Conservation (phyloP, 2,888 invertebrate genomes). For the Dolomedes plantarius region DNA sequence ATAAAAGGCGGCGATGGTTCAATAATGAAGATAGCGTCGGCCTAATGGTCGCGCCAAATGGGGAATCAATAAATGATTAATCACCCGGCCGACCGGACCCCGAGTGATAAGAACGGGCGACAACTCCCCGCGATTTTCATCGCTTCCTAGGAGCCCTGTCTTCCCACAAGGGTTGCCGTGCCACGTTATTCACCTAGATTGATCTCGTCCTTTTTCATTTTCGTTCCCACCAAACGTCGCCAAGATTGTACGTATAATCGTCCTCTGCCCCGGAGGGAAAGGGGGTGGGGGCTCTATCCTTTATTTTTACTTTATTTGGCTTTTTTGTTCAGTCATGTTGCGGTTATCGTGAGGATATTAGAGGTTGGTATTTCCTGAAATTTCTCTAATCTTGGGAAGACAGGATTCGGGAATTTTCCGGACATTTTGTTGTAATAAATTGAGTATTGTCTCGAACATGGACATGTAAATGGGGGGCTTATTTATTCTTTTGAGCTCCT, state of each 20-base stretch:
- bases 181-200: neutral
- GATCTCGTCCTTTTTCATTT: neutral
- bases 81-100: slow-evolving; percentile 49
- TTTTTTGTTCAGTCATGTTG: neutral
- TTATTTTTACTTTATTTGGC: slow-evolving; percentile 5
- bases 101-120: slow-evolving; percentile 45
- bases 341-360: slow-evolving; percentile 1
- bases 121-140: neutral
- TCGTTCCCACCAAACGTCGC: neutral
- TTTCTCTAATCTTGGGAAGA: neutral
- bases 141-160: neutral
- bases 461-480: too few species aligned
- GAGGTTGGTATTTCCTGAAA: neutral
- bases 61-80: slow-evolving; percentile 66
- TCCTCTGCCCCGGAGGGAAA: neutral
- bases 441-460: neutral
- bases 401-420: neutral
- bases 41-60: slow-evolving; percentile 59
- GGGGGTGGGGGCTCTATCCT: neutral
- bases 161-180: slow-evolving; percentile 12
- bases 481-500: too few species aligned
- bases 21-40: slow-evolving; percentile 65
- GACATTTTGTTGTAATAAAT: neutral
- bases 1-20: slow-evolving; percentile 62
- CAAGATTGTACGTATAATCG: slow-evolving; percentile 11